These are phyloP conservation scores for Linurgus olivaceus DNA, from an alignment of 2,797 vertebrate species.

Conservation along the genomic window DNA sequence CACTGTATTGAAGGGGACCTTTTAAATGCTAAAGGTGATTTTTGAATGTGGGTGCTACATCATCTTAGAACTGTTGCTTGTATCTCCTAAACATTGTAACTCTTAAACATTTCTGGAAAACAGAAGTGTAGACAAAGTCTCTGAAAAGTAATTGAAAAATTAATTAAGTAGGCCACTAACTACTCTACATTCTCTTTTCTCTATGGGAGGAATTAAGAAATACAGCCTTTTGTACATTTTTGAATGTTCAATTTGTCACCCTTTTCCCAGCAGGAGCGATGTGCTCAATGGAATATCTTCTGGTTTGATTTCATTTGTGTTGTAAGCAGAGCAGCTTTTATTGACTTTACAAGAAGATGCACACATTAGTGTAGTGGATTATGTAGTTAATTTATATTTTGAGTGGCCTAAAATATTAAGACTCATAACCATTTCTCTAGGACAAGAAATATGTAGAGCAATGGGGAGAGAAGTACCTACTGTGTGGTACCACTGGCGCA, in stretches of 20 bases:
- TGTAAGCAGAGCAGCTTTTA: background rate
- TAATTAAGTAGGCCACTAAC: background rate
- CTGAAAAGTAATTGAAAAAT: background rate
- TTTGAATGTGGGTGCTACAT: background rate
- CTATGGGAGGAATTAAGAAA: background rate
- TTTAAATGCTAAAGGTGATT: background rate
- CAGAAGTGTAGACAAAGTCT: background rate
- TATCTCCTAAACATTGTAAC: background rate
- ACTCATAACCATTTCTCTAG: background rate
- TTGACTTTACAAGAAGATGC: background rate
- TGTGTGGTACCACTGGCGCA: rapidly evolving
- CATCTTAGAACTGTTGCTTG: background rate
- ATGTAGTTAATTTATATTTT: background rate
- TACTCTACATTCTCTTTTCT: background rate
- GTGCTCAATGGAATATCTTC: background rate
- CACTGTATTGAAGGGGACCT: background rate
- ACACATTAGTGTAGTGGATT: background rate
- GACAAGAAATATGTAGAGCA: background rate
- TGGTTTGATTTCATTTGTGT: background rate
- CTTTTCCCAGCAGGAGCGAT: background rate
- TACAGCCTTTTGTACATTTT: background rate
- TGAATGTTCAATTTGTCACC: background rate
- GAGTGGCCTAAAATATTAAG: background rate
- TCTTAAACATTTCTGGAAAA: background rate
- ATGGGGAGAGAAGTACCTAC: background rate